phyloP scores from a whole-genome alignment of 2,797 vertebrate species.

The Coregonus suidteri region DNA sequence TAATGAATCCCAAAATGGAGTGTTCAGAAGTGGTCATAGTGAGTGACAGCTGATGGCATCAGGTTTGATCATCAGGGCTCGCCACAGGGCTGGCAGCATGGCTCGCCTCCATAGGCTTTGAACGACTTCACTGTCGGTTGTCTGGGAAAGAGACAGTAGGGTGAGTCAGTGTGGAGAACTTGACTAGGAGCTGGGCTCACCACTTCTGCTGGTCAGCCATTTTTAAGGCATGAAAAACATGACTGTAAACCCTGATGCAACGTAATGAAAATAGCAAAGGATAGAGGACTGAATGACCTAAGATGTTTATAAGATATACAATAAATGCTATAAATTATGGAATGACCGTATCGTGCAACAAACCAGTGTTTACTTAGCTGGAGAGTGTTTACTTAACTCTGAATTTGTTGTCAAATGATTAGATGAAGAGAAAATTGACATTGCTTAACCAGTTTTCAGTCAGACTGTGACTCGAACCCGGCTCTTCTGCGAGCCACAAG shows the following conservation, averaged over 20 bases:
- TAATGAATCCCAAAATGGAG: not conserved
- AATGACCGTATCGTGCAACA: conserved; percentile 32
- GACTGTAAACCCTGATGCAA: not conserved
- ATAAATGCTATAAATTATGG: conserved; percentile 41
- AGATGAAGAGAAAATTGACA: not conserved
- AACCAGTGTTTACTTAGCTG: conserved; percentile 4
- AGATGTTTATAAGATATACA: too few relatives aligned
- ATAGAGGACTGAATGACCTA: conserved; percentile 29
- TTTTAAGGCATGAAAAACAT: not conserved
- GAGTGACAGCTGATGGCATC: not conserved
- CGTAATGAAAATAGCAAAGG: conserved; percentile 6
- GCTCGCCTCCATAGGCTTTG: not conserved
- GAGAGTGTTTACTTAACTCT: too few relatives aligned
- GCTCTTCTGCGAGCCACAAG: too few relatives aligned
- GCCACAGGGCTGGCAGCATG: not conserved
- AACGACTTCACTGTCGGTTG: not conserved
- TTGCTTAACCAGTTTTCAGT: not conserved
- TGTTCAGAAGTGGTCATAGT: not conserved
- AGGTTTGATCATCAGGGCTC: not conserved
- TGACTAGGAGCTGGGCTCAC: not conserved
- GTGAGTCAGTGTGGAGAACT: not conserved
- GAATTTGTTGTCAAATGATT: not conserved
- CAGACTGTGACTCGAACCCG: too few relatives aligned
- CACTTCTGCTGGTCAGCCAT: not conserved
- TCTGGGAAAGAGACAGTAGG: not conserved